Conservation (phyloP, 2,888 invertebrate species). For the Drosophila infuscata region DNA sequence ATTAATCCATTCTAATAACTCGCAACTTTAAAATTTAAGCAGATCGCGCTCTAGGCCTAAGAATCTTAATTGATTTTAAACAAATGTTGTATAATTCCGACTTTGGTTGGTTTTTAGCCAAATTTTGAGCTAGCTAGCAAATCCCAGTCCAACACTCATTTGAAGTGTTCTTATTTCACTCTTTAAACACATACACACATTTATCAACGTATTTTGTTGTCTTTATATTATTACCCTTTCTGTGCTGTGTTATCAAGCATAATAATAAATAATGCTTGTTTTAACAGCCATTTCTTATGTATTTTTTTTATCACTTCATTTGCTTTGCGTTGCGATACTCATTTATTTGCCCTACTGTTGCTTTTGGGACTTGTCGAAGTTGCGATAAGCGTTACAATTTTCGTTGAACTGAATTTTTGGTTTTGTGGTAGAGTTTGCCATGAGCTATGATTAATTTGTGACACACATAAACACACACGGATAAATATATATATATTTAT, state of each 20-base stretch:
- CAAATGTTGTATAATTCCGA: neutral
- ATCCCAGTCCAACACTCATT: neutral
- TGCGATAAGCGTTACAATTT: slow-evolving; percentile 39
- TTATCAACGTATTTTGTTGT: slow-evolving; percentile 1
- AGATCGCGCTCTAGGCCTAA: neutral
- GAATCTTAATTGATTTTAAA: no score
- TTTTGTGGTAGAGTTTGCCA: neutral
- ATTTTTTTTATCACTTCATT: slow-evolving; percentile 26
- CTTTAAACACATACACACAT: neutral
- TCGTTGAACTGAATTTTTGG: slow-evolving; percentile 4
- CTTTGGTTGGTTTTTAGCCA: neutral
- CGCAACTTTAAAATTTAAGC: neutral
- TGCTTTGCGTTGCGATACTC: slow-evolving; percentile 12
- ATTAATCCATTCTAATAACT: neutral
- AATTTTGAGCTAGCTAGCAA: neutral
- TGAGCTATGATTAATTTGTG: slow-evolving; percentile 40
- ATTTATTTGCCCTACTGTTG: slow-evolving; percentile 15
- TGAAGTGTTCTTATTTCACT: neutral
- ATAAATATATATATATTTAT: neutral
- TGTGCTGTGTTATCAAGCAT: slow-evolving; percentile 22
- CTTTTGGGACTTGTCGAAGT: slow-evolving; percentile 23
- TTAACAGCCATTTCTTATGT: slow-evolving; percentile 12
- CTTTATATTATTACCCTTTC: slow-evolving; percentile 4
- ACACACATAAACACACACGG: neutral
- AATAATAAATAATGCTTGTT: slow-evolving; percentile 32